phyloP scores from a whole-genome alignment of 2,888 invertebrate species.

The Chloroclysta siterata region DNA sequence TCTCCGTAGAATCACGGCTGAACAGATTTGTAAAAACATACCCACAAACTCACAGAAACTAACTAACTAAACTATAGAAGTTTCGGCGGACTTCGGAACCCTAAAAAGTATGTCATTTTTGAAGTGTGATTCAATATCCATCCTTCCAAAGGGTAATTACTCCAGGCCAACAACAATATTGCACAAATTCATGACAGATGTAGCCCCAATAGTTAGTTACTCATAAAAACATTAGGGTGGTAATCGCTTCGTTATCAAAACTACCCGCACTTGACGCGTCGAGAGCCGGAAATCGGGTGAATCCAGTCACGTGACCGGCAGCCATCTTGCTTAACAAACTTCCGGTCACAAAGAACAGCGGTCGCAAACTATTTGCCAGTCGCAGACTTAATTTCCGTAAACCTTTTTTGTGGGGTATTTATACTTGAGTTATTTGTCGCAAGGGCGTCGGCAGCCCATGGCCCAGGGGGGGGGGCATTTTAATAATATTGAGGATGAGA shows the following conservation, averaged over 20 bases:
- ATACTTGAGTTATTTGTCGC: background rate
- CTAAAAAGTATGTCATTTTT: background rate
- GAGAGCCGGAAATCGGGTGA: slow-evolving; percentile 80
- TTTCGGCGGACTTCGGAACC: background rate
- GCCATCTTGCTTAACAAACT: slow-evolving; percentile 81
- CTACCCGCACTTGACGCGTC: slow-evolving; percentile 80
- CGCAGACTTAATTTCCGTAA: background rate
- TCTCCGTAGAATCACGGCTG: no score
- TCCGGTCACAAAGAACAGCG: slow-evolving; percentile 70
- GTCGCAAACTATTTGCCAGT: slow-evolving; percentile 59
- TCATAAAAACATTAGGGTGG: slow-evolving; percentile 64
- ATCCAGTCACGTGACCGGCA: slow-evolving; percentile 80
- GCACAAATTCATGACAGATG: slow-evolving; percentile 75
- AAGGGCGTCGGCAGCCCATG: no score
- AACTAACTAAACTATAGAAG: no score
- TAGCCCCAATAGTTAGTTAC: slow-evolving; percentile 57
- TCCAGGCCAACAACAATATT: slow-evolving; percentile 10
- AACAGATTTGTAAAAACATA: no score
- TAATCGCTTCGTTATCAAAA: slow-evolving; percentile 75
- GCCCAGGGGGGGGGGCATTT: no score
- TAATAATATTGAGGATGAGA: no score
- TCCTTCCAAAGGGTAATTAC: slow-evolving; percentile 19
- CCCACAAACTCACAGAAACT: no score
- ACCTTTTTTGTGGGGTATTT: background rate
- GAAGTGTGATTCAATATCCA: slow-evolving; percentile 8